phyloP scores from a whole-genome alignment of 2,113 vertebrate species.

The Podarcis cretensis region DNA sequence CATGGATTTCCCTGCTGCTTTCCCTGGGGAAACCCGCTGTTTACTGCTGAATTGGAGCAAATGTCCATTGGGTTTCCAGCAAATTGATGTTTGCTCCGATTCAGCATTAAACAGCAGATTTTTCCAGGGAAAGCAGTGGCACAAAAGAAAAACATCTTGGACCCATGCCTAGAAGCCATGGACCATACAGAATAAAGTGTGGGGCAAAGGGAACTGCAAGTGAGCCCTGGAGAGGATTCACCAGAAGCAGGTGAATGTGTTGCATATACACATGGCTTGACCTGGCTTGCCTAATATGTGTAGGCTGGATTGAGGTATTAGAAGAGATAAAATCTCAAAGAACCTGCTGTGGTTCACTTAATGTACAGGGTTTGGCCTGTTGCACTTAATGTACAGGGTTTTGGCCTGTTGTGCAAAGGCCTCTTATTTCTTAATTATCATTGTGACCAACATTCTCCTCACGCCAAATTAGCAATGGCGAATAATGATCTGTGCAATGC shows the following conservation, averaged over 20 bases:
- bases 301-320: constrained; percentile 37
- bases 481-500: background rate
- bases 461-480: background rate
- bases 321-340: constrained; percentile 28
- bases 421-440: background rate
- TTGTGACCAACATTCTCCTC: background rate
- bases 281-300: rapidly evolving
- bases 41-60: too few species aligned
- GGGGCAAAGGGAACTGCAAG: too few species aligned
- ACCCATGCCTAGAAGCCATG: too few species aligned
- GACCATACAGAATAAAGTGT: too few species aligned
- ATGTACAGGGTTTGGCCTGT: background rate
- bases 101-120: too few species aligned
- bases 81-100: too few species aligned
- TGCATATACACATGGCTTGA: background rate
- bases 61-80: too few species aligned
- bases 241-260: background rate
- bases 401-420: background rate
- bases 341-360: background rate
- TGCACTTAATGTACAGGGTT: background rate
- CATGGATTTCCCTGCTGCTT: too few species aligned
- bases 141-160: too few species aligned
- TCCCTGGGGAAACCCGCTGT: too few species aligned
- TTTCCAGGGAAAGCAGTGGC: too few species aligned
- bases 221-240: too few species aligned